Evolutionary conservation across 1,140 invertebrate genomes (phyloP).

Genomic region (Drusus annulatus): DNA sequence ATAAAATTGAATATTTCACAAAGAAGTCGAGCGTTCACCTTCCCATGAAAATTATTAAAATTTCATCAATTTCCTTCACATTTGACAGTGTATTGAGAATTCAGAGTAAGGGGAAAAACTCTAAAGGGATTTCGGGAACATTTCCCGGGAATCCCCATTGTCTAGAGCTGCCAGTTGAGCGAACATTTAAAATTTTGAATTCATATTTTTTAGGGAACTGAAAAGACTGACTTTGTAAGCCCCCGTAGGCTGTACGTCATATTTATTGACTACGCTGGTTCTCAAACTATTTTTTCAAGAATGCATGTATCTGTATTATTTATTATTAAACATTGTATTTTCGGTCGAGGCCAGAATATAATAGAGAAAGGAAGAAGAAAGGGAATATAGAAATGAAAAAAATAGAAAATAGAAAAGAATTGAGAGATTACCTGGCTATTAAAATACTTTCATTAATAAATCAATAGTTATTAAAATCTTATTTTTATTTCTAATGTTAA

Average conservation of each 20-base stretch:
- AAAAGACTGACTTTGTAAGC: constrained; percentile 2
- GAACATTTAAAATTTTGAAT: constrained; percentile 29
- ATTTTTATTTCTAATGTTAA: too few relatives aligned
- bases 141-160: constrained; percentile 12
- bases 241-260: not conserved
- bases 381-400: too few relatives aligned
- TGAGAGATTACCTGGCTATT: too few relatives aligned
- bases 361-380: too few relatives aligned
- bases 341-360: too few relatives aligned
- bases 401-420: too few relatives aligned
- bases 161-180: not conserved
- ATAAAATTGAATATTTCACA: constrained; percentile 8
- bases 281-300: not conserved
- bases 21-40: not conserved
- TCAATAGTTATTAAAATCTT: too few relatives aligned
- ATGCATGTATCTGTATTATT: too few relatives aligned
- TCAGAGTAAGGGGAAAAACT: not conserved
- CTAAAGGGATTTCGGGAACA: not conserved
- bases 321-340: too few relatives aligned
- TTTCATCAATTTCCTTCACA: constrained; percentile 23
- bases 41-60: constrained; percentile 24
- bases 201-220: constrained; percentile 35
- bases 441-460: too few relatives aligned
- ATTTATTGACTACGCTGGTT: constrained; percentile 7
- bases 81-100: constrained; percentile 17